A percentile compares a stretch with the other conserved stretches of the same genome.
Evolutionary conservation across 2,797 vertebrate genomes (phyloP).

Genomic region (Amazonetta brasiliensis): DNA sequence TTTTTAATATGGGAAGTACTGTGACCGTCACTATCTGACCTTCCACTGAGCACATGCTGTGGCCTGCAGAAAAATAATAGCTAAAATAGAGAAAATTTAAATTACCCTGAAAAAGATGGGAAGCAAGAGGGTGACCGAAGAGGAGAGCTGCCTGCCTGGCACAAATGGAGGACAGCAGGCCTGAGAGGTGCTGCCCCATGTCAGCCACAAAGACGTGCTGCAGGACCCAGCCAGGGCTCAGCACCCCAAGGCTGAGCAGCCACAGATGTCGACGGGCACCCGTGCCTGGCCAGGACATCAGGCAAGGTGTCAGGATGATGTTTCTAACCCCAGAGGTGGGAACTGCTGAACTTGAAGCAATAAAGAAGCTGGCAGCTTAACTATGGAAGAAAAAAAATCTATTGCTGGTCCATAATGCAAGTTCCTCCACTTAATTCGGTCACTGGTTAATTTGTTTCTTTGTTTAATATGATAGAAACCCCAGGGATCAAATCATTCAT

Average conservation of each 20-base stretch:
- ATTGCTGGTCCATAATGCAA: constrained; percentile 45
- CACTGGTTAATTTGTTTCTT: constrained; percentile 72
- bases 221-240: not conserved
- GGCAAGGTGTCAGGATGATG: not conserved
- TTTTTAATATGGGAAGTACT: not conserved
- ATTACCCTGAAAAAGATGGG: not conserved
- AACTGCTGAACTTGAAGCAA: not conserved
- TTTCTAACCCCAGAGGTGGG: not conserved
- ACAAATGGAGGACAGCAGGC: not conserved
- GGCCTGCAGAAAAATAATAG: not conserved
- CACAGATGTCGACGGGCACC: too few relatives aligned
- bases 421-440: constrained; percentile 68
- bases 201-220: not conserved
- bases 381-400: constrained; percentile 22
- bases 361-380: constrained; percentile 34
- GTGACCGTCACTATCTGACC: not conserved
- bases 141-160: not conserved
- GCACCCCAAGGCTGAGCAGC: too few relatives aligned
- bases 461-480: constrained; percentile 74
- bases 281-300: too few relatives aligned
- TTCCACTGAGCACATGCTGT: too few relatives aligned
- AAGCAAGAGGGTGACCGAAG: not conserved
- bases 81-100: not conserved
- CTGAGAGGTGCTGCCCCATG: not conserved
- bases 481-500: constrained; percentile 67